Evolutionary conservation across 2,797 vertebrate species (phyloP).

Genomic region (Labroides dimidiatus): DNA sequence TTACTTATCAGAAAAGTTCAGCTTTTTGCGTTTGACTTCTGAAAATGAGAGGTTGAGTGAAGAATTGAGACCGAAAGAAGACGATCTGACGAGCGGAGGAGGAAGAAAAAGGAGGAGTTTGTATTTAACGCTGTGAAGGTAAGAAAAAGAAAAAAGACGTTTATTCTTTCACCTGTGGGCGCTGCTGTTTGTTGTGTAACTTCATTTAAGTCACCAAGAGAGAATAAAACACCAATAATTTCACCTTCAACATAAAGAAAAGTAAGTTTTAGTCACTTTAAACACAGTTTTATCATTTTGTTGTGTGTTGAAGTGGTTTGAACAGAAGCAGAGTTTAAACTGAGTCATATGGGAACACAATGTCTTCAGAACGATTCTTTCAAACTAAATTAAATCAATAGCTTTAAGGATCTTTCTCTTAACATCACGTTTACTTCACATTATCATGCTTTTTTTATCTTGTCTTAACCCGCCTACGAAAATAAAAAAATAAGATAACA

Average conservation of each 20-base stretch:
- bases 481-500: no score
- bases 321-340: neutral
- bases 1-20: neutral
- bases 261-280: rapidly evolving
- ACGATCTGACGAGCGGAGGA: rapidly evolving
- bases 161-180: neutral
- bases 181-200: neutral
- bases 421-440: no score
- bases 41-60: neutral
- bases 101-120: neutral
- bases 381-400: no score
- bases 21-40: rapidly evolving
- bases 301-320: neutral
- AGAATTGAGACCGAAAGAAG: neutral
- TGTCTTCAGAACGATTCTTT: neutral
- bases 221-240: rapidly evolving
- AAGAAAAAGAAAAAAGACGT: conserved; percentile 1
- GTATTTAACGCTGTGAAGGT: conserved; percentile 22
- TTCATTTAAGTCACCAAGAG: neutral
- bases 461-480: no score
- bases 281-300: neutral
- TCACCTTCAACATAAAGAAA: rapidly evolving
- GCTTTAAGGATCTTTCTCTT: no score
- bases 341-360: neutral
- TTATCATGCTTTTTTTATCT: no score